Evolutionary conservation across 2,113 vertebrate genomes (phyloP).

Genomic region (Machaerirhynchus nigripectus): DNA sequence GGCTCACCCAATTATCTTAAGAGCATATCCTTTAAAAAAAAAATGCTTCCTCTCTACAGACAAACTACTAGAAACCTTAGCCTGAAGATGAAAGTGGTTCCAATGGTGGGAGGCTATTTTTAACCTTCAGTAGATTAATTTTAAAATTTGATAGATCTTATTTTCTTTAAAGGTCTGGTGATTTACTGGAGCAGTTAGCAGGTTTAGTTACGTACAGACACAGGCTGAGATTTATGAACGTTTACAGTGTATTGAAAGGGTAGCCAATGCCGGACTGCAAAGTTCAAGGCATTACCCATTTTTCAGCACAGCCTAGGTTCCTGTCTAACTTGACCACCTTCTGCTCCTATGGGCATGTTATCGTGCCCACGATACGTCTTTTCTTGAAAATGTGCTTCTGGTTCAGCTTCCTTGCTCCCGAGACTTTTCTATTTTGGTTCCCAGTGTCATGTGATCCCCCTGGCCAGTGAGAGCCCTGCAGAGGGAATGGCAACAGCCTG

Average conservation of each 20-base stretch:
- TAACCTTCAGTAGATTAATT: not conserved
- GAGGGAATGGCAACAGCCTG: slow-evolving; percentile 67
- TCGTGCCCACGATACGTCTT: not conserved
- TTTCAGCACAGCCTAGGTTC: not conserved
- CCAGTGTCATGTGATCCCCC: slow-evolving; percentile 37
- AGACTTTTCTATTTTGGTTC: slow-evolving; percentile 70
- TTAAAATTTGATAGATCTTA: not conserved
- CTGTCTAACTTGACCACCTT: not conserved
- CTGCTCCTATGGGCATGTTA: not conserved
- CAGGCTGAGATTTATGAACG: not conserved
- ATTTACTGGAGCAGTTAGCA: not conserved
- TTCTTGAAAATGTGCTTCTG: slow-evolving; percentile 14
- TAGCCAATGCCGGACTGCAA: rapidly evolving
- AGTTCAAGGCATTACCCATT: not conserved
- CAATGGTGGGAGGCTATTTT: not conserved
- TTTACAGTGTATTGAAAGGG: not conserved
- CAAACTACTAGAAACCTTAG: not conserved
- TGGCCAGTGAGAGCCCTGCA: slow-evolving; percentile 33
- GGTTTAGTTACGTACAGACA: not conserved
- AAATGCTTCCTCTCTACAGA: not conserved
- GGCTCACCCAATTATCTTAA: not conserved
- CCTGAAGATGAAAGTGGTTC: not conserved
- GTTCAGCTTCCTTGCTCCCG: slow-evolving; percentile 53
- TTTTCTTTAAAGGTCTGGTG: not conserved
- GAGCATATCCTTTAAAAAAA: not conserved